Evolutionary conservation across 2,888 invertebrate species (phyloP).

Genomic region (Hyposoter didymator): DNA sequence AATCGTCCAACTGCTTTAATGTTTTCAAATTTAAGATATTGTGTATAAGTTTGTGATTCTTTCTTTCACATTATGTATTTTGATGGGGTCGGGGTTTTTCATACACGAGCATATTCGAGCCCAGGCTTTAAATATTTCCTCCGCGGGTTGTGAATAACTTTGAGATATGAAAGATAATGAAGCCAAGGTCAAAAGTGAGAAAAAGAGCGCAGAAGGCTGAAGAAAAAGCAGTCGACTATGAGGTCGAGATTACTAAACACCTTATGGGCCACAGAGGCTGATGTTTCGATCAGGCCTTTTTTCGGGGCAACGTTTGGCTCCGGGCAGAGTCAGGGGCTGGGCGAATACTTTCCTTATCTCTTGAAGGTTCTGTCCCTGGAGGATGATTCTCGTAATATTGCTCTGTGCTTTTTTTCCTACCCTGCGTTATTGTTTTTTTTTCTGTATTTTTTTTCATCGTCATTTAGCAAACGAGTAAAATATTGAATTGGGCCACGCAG

Average conservation of each 20-base stretch:
- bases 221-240: not conserved
- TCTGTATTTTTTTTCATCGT: not conserved
- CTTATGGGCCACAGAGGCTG: conserved; percentile 19
- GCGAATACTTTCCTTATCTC: conserved; percentile 22
- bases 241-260: conserved; percentile 6
- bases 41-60: not conserved
- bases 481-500: not conserved
- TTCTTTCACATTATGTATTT: not conserved
- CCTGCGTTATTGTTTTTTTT: not conserved
- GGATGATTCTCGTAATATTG: not conserved
- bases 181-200: not conserved
- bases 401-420: not conserved
- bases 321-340: not conserved
- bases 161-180: not conserved
- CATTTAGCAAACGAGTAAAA: not conserved
- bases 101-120: not conserved
- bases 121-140: not conserved
- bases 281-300: conserved; percentile 13
- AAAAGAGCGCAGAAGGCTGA: not conserved
- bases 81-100: not conserved
- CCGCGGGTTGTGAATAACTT: not conserved
- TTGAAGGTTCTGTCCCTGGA: conserved; percentile 2
- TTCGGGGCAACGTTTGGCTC: not conserved
- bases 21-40: too few species aligned
- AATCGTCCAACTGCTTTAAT: too few species aligned